A percentile compares a stretch with the other conserved stretches of the same genome.
Evolutionary conservation across 2,888 invertebrate species (phyloP).

Genomic region (Phengaris arion): DNA sequence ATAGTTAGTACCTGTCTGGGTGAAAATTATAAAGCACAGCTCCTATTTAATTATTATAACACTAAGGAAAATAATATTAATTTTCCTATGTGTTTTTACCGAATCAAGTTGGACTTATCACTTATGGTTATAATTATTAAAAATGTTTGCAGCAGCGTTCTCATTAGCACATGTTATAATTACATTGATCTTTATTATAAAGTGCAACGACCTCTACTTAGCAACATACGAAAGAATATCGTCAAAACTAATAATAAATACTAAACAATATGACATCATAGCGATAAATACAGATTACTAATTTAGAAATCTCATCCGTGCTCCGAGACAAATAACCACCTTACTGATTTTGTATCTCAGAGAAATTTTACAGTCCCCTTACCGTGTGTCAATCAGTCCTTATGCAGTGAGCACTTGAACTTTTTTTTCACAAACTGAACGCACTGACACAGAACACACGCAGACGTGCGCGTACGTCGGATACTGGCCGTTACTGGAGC

Average conservation of each 20-base stretch:
- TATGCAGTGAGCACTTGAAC: slow-evolving; percentile 1
- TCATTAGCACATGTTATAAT: slow-evolving; percentile 20
- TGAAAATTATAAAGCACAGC: slow-evolving; percentile 7
- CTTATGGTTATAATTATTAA: slow-evolving; percentile 11
- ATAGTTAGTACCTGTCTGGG: not conserved
- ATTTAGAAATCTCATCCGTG: not conserved
- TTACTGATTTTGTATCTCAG: not conserved
- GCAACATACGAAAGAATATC: slow-evolving; percentile 9
- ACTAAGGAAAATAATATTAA: too few relatives aligned
- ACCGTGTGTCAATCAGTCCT: slow-evolving; percentile 24
- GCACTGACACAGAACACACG: slow-evolving; percentile 62
- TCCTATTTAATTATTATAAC: not conserved
- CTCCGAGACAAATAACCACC: not conserved
- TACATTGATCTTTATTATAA: slow-evolving; percentile 17
- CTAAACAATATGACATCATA: slow-evolving; percentile 25
- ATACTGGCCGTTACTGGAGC: slow-evolving; percentile 47
- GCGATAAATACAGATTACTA: slow-evolving; percentile 19
- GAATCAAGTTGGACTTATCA: not conserved
- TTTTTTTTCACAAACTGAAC: slow-evolving; percentile 47
- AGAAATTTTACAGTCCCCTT: not conserved
- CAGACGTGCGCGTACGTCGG: slow-evolving; percentile 64
- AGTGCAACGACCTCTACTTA: slow-evolving; percentile 20
- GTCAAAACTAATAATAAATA: slow-evolving; percentile 15
- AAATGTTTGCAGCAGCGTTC: slow-evolving; percentile 3
- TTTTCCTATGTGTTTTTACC: not conserved